phyloP scores from a whole-genome alignment of 2,888 invertebrate species.

The Lobophora halterata region DNA sequence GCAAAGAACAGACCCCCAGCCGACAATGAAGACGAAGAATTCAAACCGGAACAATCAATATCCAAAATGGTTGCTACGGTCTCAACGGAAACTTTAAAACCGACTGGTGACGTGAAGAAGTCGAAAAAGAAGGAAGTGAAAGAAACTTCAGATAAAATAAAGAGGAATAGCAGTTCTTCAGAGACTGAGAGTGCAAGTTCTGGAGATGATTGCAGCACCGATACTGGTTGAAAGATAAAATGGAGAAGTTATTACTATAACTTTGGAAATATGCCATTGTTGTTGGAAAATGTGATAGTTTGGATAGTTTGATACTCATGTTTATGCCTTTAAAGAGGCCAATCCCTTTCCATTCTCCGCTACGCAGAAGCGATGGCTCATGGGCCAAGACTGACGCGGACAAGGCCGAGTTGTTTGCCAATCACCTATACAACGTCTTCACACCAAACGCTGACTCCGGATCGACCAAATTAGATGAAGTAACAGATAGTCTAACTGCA shows the following conservation, averaged over 20 bases:
- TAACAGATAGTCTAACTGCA: too few species aligned
- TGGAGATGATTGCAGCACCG: constrained; percentile 84
- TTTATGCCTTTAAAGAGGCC: too few species aligned
- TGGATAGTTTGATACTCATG: too few species aligned
- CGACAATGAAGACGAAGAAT: constrained; percentile 65
- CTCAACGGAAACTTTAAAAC: constrained; percentile 72
- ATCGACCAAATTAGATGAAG: too few species aligned
- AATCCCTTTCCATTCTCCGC: too few species aligned
- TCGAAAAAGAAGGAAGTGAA: constrained; percentile 51
- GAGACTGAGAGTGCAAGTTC: constrained; percentile 83
- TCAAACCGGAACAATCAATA: constrained; percentile 50
- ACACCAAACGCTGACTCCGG: too few species aligned
- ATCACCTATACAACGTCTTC: too few species aligned
- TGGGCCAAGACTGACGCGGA: too few species aligned
- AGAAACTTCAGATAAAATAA: constrained; percentile 44
- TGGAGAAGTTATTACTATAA: background rate
- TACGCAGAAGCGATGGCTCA: too few species aligned
- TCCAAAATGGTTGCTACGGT: constrained; percentile 74
- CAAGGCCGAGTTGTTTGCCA: too few species aligned
- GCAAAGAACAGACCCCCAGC: constrained; percentile 64
- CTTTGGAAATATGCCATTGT: background rate
- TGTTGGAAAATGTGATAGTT: too few species aligned
- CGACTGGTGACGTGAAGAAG: constrained; percentile 56
- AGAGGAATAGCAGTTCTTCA: constrained; percentile 76
- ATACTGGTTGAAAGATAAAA: constrained; percentile 65